These are phyloP conservation scores for Atethmia centrago DNA, from an alignment of 2,888 invertebrate genomes.

Conservation along the genomic window DNA sequence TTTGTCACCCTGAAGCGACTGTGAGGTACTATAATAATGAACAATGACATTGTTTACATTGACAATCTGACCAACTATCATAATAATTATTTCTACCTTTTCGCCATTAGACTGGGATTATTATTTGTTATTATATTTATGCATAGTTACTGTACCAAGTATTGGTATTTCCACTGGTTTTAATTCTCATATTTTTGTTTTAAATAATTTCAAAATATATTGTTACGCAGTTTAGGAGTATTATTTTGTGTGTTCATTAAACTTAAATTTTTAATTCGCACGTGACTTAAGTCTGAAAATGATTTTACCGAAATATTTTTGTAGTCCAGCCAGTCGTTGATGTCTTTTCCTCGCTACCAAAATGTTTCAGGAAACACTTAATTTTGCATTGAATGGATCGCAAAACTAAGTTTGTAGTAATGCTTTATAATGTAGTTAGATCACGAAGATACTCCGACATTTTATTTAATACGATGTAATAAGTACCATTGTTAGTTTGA, in stretches of 20 bases:
- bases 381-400: neutral
- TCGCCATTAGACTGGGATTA: neutral
- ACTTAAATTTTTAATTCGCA: neutral
- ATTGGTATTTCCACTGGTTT: neutral
- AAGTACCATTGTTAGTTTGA: neutral
- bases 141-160: neutral
- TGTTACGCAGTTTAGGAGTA: neutral
- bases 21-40: conserved; percentile 21
- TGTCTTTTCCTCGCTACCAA: conserved; percentile 41
- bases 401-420: neutral
- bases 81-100: conserved; percentile 13
- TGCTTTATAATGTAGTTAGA: neutral
- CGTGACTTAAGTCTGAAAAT: neutral
- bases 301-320: neutral
- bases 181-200: neutral
- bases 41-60: conserved; percentile 17
- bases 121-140: neutral
- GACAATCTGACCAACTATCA: neutral
- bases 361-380: neutral
- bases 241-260: neutral
- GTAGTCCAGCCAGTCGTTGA: conserved; percentile 34
- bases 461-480: conserved; percentile 21
- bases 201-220: neutral
- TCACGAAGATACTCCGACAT: conserved; percentile 14
- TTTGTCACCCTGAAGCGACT: conserved; percentile 5